Evolutionary conservation across 2,797 vertebrate genomes (phyloP).

Genomic region (Tragelaphus eurycerus): DNA sequence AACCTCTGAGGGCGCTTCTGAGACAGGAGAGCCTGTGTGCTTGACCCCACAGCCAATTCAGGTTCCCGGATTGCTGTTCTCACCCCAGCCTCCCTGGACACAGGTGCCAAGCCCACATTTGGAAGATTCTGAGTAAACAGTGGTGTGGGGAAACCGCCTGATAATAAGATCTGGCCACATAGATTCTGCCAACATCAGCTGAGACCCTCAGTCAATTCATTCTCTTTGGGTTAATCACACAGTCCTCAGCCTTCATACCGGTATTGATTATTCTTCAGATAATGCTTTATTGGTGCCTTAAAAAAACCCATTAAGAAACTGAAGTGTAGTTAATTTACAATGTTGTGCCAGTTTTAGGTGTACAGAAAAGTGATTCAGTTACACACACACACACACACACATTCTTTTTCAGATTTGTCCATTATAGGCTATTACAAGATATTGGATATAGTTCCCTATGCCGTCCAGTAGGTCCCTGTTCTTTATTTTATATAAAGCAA

Average conservation of each 20-base stretch:
- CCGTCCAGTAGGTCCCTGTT: background rate
- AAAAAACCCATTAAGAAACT: background rate
- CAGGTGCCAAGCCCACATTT: background rate
- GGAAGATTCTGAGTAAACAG: background rate
- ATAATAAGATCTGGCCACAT: slow-evolving; percentile 21
- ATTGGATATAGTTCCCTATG: background rate
- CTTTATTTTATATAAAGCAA: background rate
- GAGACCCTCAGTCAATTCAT: slow-evolving; percentile 19
- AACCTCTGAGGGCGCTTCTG: background rate
- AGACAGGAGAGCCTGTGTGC: background rate
- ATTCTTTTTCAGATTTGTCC: background rate
- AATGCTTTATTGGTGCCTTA: slow-evolving; percentile 34
- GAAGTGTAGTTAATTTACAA: background rate
- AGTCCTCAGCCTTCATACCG: slow-evolving; percentile 39
- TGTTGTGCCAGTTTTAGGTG: background rate
- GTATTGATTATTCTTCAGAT: slow-evolving; percentile 44
- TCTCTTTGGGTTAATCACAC: background rate
- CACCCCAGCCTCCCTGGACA: background rate
- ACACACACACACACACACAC: background rate
- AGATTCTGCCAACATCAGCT: slow-evolving; percentile 3
- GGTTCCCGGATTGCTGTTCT: background rate
- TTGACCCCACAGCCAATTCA: background rate
- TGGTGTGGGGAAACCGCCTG: background rate
- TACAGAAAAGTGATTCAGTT: background rate
- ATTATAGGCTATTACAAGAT: background rate